Evolutionary conservation across 1,140 invertebrate genomes (phyloP).

Genomic region (Drosophila albomicans): DNA sequence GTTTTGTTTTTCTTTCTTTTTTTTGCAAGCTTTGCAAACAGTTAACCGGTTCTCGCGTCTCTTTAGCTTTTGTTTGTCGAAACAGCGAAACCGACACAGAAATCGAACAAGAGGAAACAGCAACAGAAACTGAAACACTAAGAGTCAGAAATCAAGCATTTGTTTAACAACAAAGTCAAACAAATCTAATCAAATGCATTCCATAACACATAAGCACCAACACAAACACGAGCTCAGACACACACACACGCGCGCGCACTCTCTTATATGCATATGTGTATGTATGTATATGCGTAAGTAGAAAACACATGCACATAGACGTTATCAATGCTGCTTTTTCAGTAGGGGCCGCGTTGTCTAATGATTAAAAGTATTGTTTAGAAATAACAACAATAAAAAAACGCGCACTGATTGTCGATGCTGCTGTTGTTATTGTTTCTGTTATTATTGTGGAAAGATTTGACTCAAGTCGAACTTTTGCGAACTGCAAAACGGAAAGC

Average conservation of each 20-base stretch:
- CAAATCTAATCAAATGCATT: slow-evolving; percentile 73
- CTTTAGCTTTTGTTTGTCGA: slow-evolving; percentile 45
- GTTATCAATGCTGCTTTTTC: slow-evolving; percentile 40
- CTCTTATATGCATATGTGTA: neutral
- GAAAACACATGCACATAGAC: slow-evolving; percentile 2
- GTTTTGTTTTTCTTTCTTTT: slow-evolving; percentile 16
- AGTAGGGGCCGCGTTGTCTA: slow-evolving; percentile 45
- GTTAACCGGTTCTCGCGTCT: slow-evolving; percentile 53
- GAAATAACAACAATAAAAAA: slow-evolving; percentile 6
- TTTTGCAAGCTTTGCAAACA: slow-evolving; percentile 53
- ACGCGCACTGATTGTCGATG: slow-evolving; percentile 10
- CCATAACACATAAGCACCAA: slow-evolving; percentile 4
- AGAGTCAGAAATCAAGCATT: slow-evolving; percentile 43
- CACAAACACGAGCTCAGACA: slow-evolving; percentile 3
- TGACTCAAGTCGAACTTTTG: slow-evolving; percentile 31
- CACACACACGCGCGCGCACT: slow-evolving; percentile 27
- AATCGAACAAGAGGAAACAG: slow-evolving; percentile 38
- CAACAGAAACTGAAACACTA: slow-evolving; percentile 30
- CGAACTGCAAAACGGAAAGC: slow-evolving; percentile 62
- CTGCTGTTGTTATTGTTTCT: slow-evolving; percentile 22
- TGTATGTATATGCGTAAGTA: neutral
- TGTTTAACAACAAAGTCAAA: slow-evolving; percentile 63
- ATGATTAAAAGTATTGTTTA: slow-evolving; percentile 35
- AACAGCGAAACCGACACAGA: slow-evolving; percentile 43
- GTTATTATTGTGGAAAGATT: slow-evolving; percentile 22